Conservation (phyloP, 2,888 invertebrate species). For the Pilophorus perplexus region DNA sequence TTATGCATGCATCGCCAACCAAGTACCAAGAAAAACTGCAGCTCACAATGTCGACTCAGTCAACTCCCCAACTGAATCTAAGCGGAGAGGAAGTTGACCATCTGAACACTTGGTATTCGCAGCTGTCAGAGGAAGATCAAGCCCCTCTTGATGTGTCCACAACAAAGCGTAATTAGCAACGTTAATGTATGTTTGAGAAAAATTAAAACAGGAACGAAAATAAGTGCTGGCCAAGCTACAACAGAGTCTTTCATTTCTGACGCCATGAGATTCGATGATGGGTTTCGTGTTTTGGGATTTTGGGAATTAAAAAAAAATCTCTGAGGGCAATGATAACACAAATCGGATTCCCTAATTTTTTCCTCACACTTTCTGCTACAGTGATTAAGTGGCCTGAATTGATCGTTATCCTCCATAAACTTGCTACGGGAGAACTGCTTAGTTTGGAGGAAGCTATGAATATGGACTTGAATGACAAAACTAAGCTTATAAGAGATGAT, state of each 20-base stretch:
- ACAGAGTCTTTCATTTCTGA: neutral
- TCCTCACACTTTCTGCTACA: conserved; percentile 24
- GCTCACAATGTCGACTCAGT: no score
- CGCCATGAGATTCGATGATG: conserved; percentile 17
- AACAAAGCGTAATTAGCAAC: neutral
- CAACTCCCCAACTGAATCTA: no score
- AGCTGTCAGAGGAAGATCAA: no score
- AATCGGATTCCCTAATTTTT: conserved; percentile 38
- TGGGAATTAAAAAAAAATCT: conserved; percentile 36
- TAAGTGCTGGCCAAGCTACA: neutral
- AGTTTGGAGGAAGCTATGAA: neutral
- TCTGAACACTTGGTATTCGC: no score
- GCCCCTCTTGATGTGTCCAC: no score
- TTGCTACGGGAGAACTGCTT: neutral
- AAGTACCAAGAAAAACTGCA: no score
- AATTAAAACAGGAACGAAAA: conserved; percentile 1
- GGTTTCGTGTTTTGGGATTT: conserved; percentile 31
- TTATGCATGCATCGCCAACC: no score
- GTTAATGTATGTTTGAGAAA: conserved; percentile 23
- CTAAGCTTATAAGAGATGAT: conserved; percentile 22
- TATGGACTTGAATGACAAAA: conserved; percentile 2
- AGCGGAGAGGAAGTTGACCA: no score
- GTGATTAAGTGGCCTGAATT: conserved; percentile 23
- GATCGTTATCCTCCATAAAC: conserved; percentile 4
- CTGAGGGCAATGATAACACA: conserved; percentile 44